Percentiles rank a stretch among this genome's conserved stretches.
Evolutionary conservation across 1,140 invertebrate genomes (phyloP).

Genomic region (Thalassaphorura encarpata): DNA sequence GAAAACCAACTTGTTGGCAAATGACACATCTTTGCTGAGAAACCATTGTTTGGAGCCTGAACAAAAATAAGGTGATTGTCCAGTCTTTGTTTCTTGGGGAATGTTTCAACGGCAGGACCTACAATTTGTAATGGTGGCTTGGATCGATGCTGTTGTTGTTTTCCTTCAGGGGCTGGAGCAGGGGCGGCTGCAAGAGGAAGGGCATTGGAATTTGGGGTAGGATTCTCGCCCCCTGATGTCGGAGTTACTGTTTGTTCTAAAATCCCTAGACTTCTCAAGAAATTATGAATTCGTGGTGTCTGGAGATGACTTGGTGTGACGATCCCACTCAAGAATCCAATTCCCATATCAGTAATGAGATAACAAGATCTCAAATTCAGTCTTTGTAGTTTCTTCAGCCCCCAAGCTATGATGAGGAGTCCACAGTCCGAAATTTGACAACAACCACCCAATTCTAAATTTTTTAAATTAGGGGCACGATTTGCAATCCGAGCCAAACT

Average conservation of each 20-base stretch:
- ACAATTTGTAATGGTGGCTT: too few species aligned
- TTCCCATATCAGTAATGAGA: constrained; percentile 79
- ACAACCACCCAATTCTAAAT: constrained; percentile 74
- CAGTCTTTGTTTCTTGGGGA: too few species aligned
- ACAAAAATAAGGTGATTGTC: too few species aligned
- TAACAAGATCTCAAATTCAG: constrained; percentile 84
- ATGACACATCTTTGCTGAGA: too few species aligned
- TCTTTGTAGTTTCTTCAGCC: constrained; percentile 65
- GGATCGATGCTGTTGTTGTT: too few species aligned
- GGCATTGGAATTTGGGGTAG: too few species aligned
- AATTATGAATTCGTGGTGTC: constrained; percentile 30
- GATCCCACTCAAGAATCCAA: constrained; percentile 70
- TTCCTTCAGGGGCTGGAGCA: too few species aligned
- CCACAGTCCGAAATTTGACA: constrained; percentile 80
- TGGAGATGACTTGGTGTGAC: constrained; percentile 47
- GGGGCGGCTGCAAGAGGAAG: too few species aligned
- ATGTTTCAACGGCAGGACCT: too few species aligned
- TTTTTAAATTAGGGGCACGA: constrained; percentile 63
- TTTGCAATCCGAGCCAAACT: constrained; percentile 44
- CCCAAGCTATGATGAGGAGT: constrained; percentile 71
- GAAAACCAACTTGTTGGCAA: too few species aligned
- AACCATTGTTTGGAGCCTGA: too few species aligned
- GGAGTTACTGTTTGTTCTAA: neutral
- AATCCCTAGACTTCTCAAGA: constrained; percentile 7
- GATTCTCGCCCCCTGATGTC: neutral